Evolutionary conservation across 1,140 invertebrate species (phyloP).

Genomic region (Drosophila virilis): DNA sequence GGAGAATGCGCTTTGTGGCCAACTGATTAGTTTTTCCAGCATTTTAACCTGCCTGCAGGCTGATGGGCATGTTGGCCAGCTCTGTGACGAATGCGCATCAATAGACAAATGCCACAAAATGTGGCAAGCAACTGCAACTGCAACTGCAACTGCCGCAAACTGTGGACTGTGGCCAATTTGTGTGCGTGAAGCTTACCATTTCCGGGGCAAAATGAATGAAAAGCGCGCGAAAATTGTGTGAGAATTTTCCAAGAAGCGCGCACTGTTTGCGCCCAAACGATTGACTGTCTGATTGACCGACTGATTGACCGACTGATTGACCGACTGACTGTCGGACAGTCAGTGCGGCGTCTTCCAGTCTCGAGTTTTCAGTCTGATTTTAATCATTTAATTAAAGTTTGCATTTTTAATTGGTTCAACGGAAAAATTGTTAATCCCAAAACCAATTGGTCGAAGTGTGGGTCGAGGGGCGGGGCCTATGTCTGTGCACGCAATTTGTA

Average conservation of each 20-base stretch:
- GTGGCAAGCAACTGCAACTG: constrained; percentile 5
- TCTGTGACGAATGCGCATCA: constrained; percentile 70
- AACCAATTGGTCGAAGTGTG: neutral
- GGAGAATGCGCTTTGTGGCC: constrained; percentile 16
- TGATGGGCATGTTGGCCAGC: constrained; percentile 42
- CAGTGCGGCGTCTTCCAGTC: neutral
- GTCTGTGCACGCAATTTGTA: constrained; percentile 73
- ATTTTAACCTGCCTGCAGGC: constrained; percentile 22
- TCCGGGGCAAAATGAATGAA: constrained; percentile 49
- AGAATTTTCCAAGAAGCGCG: constrained; percentile 70
- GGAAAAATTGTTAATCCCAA: constrained; percentile 48
- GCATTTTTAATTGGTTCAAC: constrained; percentile 71
- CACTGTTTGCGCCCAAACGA: constrained; percentile 37
- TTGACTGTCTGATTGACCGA: constrained; percentile 48
- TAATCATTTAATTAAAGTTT: constrained; percentile 83
- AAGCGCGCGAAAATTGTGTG: constrained; percentile 73
- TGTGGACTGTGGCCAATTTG: constrained; percentile 67
- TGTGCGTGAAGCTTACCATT: constrained; percentile 65
- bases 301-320: constrained; percentile 1
- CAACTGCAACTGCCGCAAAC: constrained; percentile 9
- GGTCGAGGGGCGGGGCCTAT: neutral
- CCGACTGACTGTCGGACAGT: neutral
- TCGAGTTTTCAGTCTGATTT: constrained; percentile 40
- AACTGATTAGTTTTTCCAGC: constrained; percentile 26
- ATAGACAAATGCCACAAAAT: constrained; percentile 33